Percentiles rank a stretch among this genome's conserved stretches.
Conservation (phyloP, 2,888 invertebrate species). For the Mystacides longicornis region DNA sequence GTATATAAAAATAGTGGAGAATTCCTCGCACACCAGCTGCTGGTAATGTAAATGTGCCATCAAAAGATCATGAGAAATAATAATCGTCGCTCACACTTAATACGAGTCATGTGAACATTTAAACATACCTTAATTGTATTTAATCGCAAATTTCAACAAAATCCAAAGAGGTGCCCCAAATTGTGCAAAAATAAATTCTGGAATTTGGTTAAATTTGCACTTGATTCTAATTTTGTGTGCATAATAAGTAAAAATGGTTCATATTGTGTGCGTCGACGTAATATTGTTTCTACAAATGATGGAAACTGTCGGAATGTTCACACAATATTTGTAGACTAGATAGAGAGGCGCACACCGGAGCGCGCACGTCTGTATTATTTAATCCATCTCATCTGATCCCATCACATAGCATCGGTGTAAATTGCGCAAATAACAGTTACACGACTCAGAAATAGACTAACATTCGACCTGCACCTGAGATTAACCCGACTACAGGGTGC, state of each 20-base stretch:
- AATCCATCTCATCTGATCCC: neutral
- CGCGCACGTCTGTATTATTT: neutral
- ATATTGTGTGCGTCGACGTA: no score
- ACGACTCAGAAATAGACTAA: neutral
- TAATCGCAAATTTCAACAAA: no score
- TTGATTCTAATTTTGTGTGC: no score
- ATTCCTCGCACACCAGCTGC: neutral
- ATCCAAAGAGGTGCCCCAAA: no score
- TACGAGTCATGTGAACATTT: no score
- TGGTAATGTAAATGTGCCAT: neutral
- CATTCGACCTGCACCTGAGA: neutral
- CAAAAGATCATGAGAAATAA: neutral
- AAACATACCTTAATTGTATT: no score
- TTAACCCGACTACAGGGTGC: no score
- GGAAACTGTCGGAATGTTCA: neutral
- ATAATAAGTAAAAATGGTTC: no score
- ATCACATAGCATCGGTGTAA: neutral
- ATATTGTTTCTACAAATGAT: neutral
- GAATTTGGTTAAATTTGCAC: no score
- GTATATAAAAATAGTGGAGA: neutral
- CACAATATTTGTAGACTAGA: neutral
- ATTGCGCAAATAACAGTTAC: constrained; percentile 1
- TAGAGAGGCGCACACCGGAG: neutral
- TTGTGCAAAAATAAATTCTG: no score
- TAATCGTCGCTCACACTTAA: no score